Percentiles rank a stretch among this genome's conserved stretches.
Evolutionary conservation across 2,888 invertebrate species (phyloP).

Genomic region (Acanthosoma haemorrhoidale): DNA sequence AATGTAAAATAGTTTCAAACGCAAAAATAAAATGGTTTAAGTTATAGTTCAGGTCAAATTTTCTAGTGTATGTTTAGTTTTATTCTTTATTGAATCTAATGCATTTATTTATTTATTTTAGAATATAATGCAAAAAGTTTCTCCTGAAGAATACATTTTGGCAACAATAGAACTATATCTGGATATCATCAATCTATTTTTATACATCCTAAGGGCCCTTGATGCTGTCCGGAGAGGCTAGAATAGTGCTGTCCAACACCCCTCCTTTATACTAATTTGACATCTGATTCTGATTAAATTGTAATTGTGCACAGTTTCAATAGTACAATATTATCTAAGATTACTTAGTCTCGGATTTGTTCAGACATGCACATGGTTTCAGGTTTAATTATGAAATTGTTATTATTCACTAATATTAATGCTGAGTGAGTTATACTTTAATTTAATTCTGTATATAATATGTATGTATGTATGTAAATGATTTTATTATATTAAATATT

Average conservation of each 20-base stretch:
- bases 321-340: too few relatives aligned
- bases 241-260: background rate
- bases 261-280: background rate
- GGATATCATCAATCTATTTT: constrained; percentile 80
- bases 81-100: background rate
- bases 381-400: too few relatives aligned
- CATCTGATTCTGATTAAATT: background rate
- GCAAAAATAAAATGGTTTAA: too few relatives aligned
- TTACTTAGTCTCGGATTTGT: too few relatives aligned
- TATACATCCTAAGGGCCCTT: constrained; percentile 70
- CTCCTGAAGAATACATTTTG: constrained; percentile 81
- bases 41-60: background rate
- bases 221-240: constrained; percentile 42
- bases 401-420: too few relatives aligned
- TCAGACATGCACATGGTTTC: too few relatives aligned
- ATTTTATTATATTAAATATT: too few relatives aligned
- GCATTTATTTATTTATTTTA: constrained; percentile 43
- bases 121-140: constrained; percentile 71
- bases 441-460: too few relatives aligned
- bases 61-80: background rate
- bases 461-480: too few relatives aligned
- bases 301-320: background rate
- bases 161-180: constrained; percentile 81
- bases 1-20: too few relatives aligned
- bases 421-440: too few relatives aligned